Percentiles rank a stretch among this genome's conserved stretches.
phyloP scores from a whole-genome alignment of 35 echinoderm and acorn worm species.

The Hemicentrotus pulcherrimus region DNA sequence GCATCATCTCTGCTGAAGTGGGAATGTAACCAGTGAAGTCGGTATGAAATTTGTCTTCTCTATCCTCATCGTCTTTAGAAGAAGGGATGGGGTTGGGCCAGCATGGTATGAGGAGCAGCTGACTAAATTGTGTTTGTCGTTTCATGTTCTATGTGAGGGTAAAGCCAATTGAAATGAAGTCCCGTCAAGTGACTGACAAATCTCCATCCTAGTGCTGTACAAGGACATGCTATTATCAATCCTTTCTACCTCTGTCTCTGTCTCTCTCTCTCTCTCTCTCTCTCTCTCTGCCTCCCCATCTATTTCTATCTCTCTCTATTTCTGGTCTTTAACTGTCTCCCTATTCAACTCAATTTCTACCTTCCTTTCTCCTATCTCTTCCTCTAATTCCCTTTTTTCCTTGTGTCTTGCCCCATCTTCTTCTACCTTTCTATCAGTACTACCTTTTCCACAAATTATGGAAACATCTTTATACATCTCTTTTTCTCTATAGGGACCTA shows the following conservation, averaged over 20 bases:
- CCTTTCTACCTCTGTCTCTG: no score
- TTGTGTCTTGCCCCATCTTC: no score
- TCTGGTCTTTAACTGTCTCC: no score
- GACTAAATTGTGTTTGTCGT: neutral
- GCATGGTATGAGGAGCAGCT: neutral
- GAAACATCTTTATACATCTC: no score
- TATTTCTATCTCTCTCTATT: no score
- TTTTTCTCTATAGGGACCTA: no score
- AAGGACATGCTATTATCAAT: neutral
- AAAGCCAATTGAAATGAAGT: constrained; percentile 19
- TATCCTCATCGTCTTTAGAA: neutral
- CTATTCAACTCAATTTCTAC: no score
- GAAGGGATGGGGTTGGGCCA: neutral
- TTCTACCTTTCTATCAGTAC: no score
- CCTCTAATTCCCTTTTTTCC: no score
- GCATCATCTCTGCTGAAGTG: neutral
- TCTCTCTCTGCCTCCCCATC: neutral
- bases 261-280: neutral
- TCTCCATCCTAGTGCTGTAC: neutral
- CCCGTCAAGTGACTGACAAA: neutral
- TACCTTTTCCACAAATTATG: no score
- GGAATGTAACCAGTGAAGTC: neutral
- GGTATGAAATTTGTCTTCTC: neutral
- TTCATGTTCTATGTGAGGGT: neutral
- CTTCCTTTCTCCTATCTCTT: no score